These are phyloP conservation scores for Hippocampus zosterae DNA, from an alignment of 2,113 vertebrate genomes.

Conservation along the genomic window DNA sequence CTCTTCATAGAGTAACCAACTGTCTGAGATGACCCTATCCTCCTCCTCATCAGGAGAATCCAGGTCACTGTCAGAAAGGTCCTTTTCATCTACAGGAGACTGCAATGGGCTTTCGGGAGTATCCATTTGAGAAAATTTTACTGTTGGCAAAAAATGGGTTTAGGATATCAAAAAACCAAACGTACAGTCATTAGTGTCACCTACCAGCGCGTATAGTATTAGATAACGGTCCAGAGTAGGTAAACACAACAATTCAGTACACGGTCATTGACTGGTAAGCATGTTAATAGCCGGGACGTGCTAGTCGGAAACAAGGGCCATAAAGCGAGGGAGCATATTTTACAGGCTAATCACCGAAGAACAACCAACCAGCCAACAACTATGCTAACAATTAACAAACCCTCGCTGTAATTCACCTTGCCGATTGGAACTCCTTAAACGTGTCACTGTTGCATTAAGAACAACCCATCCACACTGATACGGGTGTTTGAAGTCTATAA, in stretches of 20 bases:
- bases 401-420: constrained; percentile 68
- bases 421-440: constrained; percentile 61
- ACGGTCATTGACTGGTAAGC: constrained; percentile 17
- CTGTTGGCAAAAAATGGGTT: no score
- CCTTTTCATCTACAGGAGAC: no score
- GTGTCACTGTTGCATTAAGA: constrained; percentile 49
- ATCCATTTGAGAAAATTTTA: no score
- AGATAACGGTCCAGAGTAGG: neutral
- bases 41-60: no score
- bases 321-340: constrained; percentile 19
- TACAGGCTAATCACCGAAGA: constrained; percentile 3
- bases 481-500: constrained; percentile 16
- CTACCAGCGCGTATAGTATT: neutral
- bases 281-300: constrained; percentile 27
- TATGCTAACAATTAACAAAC: constrained; percentile 29
- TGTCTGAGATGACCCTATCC: no score
- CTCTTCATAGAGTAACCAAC: no score
- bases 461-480: constrained; percentile 42
- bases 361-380: neutral
- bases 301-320: constrained; percentile 51
- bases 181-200: neutral
- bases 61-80: no score
- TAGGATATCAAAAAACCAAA: neutral
- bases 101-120: no score
- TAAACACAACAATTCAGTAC: constrained; percentile 9